Conservation (phyloP, 2,797 vertebrate genomes). For the Galaxias olidus region DNA sequence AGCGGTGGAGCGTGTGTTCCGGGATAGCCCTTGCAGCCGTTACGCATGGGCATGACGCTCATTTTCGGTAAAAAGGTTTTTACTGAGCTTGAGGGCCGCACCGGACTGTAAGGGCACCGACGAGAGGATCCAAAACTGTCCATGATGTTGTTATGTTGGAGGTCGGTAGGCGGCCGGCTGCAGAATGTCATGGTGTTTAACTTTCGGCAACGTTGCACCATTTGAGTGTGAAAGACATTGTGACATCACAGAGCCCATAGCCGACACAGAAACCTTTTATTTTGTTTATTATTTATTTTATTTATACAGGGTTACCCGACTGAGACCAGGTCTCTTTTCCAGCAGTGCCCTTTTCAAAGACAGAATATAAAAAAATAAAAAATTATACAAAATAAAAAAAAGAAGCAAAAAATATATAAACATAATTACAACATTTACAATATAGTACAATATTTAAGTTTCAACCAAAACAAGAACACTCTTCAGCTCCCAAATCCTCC, state of each 20-base stretch:
- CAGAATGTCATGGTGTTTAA: background rate
- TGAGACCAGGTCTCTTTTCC: no score
- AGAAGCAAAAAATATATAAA: no score
- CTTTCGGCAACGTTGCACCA: background rate
- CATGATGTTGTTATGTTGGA: background rate
- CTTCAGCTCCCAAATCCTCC: no score
- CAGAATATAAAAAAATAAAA: no score
- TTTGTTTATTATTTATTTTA: no score
- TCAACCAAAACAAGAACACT: no score
- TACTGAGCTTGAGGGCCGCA: conserved; percentile 7
- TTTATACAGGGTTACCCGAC: no score
- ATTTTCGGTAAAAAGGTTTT: conserved; percentile 17
- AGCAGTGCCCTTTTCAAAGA: no score
- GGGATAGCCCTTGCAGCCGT: background rate
- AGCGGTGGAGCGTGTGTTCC: background rate
- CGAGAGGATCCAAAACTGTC: background rate
- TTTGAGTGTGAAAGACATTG: background rate
- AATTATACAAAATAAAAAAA: no score
- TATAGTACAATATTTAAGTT: no score
- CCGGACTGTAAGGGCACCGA: conserved; percentile 15
- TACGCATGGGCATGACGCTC: conserved; percentile 10
- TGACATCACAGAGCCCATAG: background rate
- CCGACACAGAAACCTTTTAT: no score
- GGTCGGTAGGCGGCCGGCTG: background rate
- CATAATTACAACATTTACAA: no score